phyloP scores from a whole-genome alignment of 2,113 vertebrate species.

The Cathartes aura region DNA sequence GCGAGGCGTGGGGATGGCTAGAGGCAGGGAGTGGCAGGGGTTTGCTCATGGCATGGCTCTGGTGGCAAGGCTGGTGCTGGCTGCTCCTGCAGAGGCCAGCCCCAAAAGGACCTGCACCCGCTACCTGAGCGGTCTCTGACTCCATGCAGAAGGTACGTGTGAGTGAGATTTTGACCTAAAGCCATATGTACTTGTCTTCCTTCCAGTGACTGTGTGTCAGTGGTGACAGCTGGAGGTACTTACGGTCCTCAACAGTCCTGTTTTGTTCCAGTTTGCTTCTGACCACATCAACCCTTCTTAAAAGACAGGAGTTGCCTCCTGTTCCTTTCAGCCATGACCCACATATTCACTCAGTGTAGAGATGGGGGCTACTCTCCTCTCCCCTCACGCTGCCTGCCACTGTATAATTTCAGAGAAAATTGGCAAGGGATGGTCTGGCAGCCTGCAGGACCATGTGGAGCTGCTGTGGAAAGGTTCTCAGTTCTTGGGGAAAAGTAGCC shows the following conservation, averaged over 20 bases:
- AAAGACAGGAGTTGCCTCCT: background rate
- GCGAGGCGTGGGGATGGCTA: background rate
- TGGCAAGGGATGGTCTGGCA: background rate
- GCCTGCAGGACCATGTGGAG: background rate
- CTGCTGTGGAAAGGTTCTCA: rapidly evolving
- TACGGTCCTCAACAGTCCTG: rapidly evolving
- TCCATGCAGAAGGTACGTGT: background rate
- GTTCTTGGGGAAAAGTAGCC: background rate
- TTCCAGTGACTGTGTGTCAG: background rate
- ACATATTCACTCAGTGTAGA: background rate
- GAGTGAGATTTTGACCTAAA: background rate
- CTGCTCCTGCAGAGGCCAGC: background rate
- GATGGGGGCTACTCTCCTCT: background rate
- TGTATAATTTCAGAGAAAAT: background rate
- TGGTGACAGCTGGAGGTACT: background rate
- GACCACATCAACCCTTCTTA: background rate
- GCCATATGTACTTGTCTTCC: background rate
- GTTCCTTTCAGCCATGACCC: background rate
- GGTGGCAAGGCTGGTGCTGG: background rate
- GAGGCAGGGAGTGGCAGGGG: background rate
- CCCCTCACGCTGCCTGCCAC: background rate
- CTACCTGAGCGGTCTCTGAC: rapidly evolving
- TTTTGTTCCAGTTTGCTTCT: background rate
- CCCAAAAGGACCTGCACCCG: rapidly evolving
- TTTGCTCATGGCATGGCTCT: background rate